Base-by-base conservation (phyloP, 2,888 invertebrate genomes). In the Heliconius ethilla region DNA sequence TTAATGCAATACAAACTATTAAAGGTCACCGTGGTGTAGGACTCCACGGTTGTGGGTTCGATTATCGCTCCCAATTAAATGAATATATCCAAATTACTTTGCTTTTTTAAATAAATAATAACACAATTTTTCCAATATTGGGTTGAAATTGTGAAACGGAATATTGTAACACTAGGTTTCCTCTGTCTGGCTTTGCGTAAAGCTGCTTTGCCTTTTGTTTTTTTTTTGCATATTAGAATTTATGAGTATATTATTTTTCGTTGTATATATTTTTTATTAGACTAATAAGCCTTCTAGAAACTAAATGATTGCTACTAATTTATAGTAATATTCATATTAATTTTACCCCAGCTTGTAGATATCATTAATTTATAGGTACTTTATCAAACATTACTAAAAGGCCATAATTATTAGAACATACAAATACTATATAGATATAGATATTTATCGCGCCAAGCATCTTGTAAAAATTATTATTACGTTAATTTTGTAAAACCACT, bases 401-500 rank as follows among this genome's bases (percentile, higher is more conserved):
- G 7, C 69, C n/a, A 27, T 69, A 69, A 69, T 22, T 45, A 45
- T 69, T 11, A 67, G 37, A 15, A 69, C 22, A 59, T 67, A 69
- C 25, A 40, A 40, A 29, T 29, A 29, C 6, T 29, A 29, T 3
- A 29, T 29, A 29, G 29, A 29, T 29, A 29, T 29, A 29, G 3
- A 29, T 15, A 0, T 3, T 69, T 69, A 69, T 69, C 40, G 40
- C 18, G 13, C 13, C 15, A 25, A 25, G 3, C 7, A 69, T 69
- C 69, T 25, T 45, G 25, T 69, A 25, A 69, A 25, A n/a, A 69
- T 3, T 69, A 69, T 37, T 45, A 40, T 25, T 25, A 65, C 51
- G 25, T 65, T 65, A 22, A 55, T 74, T 29, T 69, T 40, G 18
- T 62, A 29, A 72, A 70, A 25, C 40, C 59, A 74, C 59, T 77